phyloP scores from a whole-genome alignment of 2,113 vertebrate species.

The Beaufortia kweichowensis region DNA sequence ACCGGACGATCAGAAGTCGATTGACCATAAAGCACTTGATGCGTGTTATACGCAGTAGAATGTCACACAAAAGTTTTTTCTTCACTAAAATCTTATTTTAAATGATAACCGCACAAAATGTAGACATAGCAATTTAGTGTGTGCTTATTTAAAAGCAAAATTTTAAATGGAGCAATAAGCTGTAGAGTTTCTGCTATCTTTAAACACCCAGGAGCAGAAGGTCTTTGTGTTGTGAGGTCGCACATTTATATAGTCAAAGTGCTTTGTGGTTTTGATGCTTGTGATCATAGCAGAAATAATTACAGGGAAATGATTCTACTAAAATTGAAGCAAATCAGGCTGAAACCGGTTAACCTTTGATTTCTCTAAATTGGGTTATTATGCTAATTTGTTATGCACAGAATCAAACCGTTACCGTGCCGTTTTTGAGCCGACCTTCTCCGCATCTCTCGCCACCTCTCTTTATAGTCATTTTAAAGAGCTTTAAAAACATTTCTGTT shows the following conservation, averaged over 20 bases:
- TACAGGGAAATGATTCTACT: conserved; percentile 46
- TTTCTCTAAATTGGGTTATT: conserved; percentile 58
- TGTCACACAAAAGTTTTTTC: no score
- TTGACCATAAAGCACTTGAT: background rate
- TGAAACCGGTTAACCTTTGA: conserved; percentile 30
- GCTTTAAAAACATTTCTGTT: background rate
- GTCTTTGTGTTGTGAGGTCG: conserved; percentile 33
- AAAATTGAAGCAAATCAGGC: conserved; percentile 45
- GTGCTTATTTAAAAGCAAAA: no score
- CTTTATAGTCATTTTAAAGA: background rate
- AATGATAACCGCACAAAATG: no score
- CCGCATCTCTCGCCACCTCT: background rate
- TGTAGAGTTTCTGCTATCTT: background rate
- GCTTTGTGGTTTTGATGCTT: conserved; percentile 67
- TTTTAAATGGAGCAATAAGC: background rate
- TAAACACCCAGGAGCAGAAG: background rate
- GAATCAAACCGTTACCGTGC: conserved; percentile 1
- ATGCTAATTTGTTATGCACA: conserved; percentile 42
- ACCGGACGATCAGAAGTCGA: background rate
- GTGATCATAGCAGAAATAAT: conserved; percentile 46
- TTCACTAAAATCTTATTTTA: no score
- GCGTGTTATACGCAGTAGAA: no score
- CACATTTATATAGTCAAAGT: conserved; percentile 40
- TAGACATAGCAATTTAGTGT: no score
- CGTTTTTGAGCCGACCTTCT: background rate